Evolutionary conservation across 2,888 invertebrate species (phyloP), one percentile per base, ranked within the genome.

Genomic region (Ashinkailepas kermadecensis): DNA sequence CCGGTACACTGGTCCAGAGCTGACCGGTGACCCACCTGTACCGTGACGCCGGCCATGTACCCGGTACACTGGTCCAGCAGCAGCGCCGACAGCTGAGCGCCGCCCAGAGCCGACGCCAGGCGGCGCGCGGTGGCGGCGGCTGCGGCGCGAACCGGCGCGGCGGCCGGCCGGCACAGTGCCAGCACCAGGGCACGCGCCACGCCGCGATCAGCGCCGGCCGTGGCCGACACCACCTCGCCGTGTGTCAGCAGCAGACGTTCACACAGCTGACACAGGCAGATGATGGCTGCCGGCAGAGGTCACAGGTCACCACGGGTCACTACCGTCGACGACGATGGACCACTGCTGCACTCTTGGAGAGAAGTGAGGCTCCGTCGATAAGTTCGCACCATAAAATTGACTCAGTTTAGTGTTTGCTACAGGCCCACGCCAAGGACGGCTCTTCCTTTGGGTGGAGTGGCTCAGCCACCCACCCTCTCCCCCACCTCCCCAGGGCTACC

Each of bases 61-160:
- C 57, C 57, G n/a, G 7, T 15, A 12, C 57, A 58, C 23, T 57
- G 21, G 13, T 78, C 57, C n/a, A 78, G 57, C 57, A 78, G 23
- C n/a, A 57, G 58, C 0, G 78, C 80, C n/a, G 84, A 81, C 18
- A 84, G 81, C 18, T 80, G 64, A 13, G 78, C 82, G n/a, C 83
- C 84, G 39, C 81, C 83, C 3, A 82, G 80, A 6, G 82, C 74
- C 8, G 81, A 58, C 15, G 81, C 80, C 23, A 83, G 83, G 39
- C 81, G 83, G 80, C 83, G 83, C 0, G 81, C 81, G 18, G 83
- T 58, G 65, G 64, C 74, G 67, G 83, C 82, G 18, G 84, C 83
- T 15, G 83, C 81, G 57, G 81, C 62, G 11, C 83, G 81, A 23
- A 83, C 83, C 21, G 58, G 1, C 12, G 58, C 13, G 4, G 57